These are phyloP conservation scores for Drosophila carrolli DNA, from an alignment of 1,140 invertebrate genomes.

Conservation along the genomic window DNA sequence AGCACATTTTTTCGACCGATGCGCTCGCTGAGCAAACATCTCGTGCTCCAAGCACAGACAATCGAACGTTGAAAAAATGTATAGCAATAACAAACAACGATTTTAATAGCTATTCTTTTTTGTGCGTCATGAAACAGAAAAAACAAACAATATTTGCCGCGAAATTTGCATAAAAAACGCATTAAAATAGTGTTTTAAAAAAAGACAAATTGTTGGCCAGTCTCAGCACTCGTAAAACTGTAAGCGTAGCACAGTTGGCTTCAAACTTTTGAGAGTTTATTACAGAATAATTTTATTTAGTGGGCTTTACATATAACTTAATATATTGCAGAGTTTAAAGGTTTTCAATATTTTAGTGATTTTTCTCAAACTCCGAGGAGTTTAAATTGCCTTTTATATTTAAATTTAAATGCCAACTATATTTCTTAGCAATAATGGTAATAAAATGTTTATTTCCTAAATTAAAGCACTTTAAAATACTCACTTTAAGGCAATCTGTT, in stretches of 20 bases:
- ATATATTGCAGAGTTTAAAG: too few species aligned
- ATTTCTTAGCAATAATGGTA: neutral
- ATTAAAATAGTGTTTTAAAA: constrained; percentile 63
- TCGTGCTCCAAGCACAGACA: constrained; percentile 35
- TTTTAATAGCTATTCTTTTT: constrained; percentile 52
- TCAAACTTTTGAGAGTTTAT: neutral
- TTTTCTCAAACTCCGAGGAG: too few species aligned
- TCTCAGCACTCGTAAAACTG: constrained; percentile 24
- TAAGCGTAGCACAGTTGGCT: neutral
- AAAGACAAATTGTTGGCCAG: constrained; percentile 8
- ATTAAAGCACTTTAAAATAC: constrained; percentile 43
- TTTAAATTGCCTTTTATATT: too few species aligned
- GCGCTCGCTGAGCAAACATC: constrained; percentile 38
- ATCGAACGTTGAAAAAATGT: constrained; percentile 32
- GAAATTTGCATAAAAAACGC: constrained; percentile 65
- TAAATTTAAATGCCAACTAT: too few species aligned
- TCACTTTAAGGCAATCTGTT: constrained; percentile 92
- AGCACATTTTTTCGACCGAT: constrained; percentile 40
- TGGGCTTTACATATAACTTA: too few species aligned
- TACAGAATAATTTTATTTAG: too few species aligned
- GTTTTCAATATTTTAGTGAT: too few species aligned
- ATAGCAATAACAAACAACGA: constrained; percentile 19
- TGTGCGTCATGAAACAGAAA: constrained; percentile 47
- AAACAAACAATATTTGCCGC: constrained; percentile 45
- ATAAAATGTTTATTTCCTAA: neutral